Evolutionary conservation across 2,113 vertebrate genomes (phyloP).

Genomic region (Engraulis encrasicolus): DNA sequence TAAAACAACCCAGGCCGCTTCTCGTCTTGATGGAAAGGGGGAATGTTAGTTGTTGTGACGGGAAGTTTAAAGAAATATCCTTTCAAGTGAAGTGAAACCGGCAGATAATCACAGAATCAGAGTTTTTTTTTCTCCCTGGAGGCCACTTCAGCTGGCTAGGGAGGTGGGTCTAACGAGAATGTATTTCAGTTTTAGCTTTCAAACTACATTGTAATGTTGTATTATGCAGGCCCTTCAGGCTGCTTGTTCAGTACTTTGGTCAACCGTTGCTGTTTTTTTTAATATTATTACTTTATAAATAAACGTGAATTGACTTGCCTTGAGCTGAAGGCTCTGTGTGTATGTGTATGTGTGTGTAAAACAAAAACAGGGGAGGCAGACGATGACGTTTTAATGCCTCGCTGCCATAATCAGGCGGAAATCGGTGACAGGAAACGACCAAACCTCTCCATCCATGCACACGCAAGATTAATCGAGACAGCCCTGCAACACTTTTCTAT

Average conservation of each 20-base stretch:
- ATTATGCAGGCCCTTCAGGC: too few relatives aligned
- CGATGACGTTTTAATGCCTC: conserved; percentile 22
- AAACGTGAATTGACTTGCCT: too few relatives aligned
- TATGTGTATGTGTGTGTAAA: too few relatives aligned
- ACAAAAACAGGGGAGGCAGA: conserved; percentile 31
- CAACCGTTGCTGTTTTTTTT: too few relatives aligned
- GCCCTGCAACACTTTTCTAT: background rate
- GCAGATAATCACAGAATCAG: background rate
- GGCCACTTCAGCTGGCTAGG: background rate
- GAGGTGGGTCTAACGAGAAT: too few relatives aligned
- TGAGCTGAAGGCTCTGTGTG: conserved; percentile 24
- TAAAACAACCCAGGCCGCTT: background rate
- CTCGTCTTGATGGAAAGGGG: background rate
- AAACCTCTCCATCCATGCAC: conserved; percentile 10
- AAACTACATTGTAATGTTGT: too few relatives aligned
- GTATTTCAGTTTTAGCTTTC: too few relatives aligned
- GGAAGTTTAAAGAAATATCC: background rate
- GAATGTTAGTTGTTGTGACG: conserved; percentile 1
- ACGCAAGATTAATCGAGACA: conserved; percentile 19
- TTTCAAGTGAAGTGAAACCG: background rate
- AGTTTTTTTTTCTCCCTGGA: background rate
- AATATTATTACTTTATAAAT: too few relatives aligned
- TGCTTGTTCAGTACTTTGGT: too few relatives aligned
- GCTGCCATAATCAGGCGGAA: conserved; percentile 34
- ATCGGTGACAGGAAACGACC: conserved; percentile 37